Evolutionary conservation across 2,797 vertebrate genomes (phyloP), one percentile per base, ranked within the genome.

Genomic region (Esox lucius): DNA sequence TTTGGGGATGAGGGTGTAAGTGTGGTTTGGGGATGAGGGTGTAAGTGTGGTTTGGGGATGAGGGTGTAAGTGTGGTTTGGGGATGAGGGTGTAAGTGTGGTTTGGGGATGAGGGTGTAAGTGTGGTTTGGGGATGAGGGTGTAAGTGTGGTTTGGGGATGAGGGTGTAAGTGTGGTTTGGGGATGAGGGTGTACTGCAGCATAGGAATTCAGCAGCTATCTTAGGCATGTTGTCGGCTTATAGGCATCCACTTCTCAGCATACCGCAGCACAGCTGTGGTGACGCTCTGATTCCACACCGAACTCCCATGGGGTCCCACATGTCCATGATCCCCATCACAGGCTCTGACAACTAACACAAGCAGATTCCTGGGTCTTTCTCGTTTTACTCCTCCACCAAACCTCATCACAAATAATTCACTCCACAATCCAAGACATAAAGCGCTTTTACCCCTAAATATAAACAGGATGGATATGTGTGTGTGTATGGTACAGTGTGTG

Each of bases 151-250:
- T 31, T 31, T 31, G 28, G 28, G 28, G 28, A 31, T 31, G 28
- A 31, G 28, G 3, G 28, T 31, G 28, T 31, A 1, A 1, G 28
- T 31, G 28, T 3, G 28, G 28, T 31, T 31, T 31, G 28, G 28
- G 28, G 28, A 31, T 31, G 28, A 16, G 68, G 31, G 5, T 51
- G 28, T 24, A 33, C 67, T 19, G 33, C 13, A 26, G 22, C 35
- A 11, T 65, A 22, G 48, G 72, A 80, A 81, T 79, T 69, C 59
- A 62, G 75, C 79, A 68, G 76, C 66, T 64, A 75, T 64, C 71
- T 78, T 74, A 53, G 76, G 68, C 78, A 75, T 70, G 75, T 48
- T 51, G 46, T 26, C 9, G 70, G 49, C 68, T 67, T 17, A 46
- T 33, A 62, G 19, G 22, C 28, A 48, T 73, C n/a, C 19, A 56